Evolutionary conservation across 2,113 vertebrate species (phyloP).

Genomic region (Atrichornis clamosus): DNA sequence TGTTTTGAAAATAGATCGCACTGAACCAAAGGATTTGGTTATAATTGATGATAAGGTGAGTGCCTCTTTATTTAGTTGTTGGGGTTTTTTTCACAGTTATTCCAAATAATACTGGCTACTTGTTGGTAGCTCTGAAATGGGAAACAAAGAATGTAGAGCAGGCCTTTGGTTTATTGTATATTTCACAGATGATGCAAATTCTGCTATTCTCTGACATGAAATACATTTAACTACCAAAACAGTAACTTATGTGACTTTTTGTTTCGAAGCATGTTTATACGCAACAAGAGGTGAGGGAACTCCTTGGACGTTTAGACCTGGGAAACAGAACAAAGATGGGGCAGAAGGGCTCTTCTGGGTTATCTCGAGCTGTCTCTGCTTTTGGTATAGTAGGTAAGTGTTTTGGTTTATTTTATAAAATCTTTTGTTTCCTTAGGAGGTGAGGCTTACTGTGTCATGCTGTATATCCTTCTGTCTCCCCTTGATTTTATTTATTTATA

Average conservation of each 20-base stretch:
- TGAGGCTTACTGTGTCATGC: conserved; percentile 34
- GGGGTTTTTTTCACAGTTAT: background rate
- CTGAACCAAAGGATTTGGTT: conserved; percentile 93
- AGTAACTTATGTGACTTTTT: background rate
- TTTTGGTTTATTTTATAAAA: background rate
- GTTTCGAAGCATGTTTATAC: conserved; percentile 89
- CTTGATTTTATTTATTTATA: background rate
- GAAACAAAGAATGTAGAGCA: background rate
- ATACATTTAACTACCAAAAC: background rate
- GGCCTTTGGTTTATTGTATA: background rate
- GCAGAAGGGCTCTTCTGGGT: conserved; percentile 90
- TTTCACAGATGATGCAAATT: background rate
- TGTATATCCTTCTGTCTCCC: background rate
- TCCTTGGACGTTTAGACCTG: conserved; percentile 90
- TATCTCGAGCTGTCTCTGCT: conserved; percentile 88
- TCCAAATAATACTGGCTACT: background rate
- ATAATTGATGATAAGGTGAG: conserved; percentile 94
- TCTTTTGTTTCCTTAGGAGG: background rate
- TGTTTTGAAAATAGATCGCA: conserved; percentile 96
- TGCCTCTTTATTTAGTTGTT: background rate
- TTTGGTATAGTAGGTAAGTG: conserved; percentile 90
- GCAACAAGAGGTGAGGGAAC: conserved; percentile 89
- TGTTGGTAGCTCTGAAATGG: background rate
- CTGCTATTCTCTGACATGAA: background rate
- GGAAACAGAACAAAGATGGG: conserved; percentile 94